Conservation (phyloP, 64 coral and sea anemone species). For the Porites australiensis region DNA sequence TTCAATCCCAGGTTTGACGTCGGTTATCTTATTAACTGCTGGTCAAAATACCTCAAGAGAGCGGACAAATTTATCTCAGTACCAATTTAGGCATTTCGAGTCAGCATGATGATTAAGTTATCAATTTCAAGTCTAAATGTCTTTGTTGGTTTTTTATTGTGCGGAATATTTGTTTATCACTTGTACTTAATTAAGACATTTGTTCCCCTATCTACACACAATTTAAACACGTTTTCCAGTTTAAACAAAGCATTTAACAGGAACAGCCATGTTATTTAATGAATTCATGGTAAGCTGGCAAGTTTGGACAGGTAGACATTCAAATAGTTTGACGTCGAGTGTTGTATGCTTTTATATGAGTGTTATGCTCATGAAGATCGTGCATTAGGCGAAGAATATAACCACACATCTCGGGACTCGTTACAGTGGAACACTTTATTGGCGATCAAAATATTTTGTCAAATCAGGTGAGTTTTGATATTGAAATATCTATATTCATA, state of each 20-base stretch:
- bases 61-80: too few relatives aligned
- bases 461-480: too few relatives aligned
- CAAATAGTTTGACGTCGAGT: neutral
- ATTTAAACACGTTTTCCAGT: slow-evolving; percentile 20
- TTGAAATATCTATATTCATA: too few relatives aligned
- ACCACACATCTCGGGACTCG: too few relatives aligned
- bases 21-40: too few relatives aligned
- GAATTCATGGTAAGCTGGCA: neutral
- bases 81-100: neutral
- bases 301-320: slow-evolving; percentile 3
- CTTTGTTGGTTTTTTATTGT: slow-evolving; percentile 28
- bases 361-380: too few relatives aligned
- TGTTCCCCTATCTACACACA: slow-evolving; percentile 14
- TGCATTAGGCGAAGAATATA: too few relatives aligned
- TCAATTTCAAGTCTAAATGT: neutral
- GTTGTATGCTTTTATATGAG: too few relatives aligned
- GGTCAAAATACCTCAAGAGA: too few relatives aligned
- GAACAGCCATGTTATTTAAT: slow-evolving; percentile 9
- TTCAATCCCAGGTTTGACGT: too few relatives aligned
- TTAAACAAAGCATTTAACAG: slow-evolving; percentile 17
- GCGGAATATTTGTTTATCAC: slow-evolving; percentile 54
- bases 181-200: slow-evolving; percentile 52
- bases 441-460: too few relatives aligned
- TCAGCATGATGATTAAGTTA: neutral
- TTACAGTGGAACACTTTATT: too few relatives aligned